A percentile compares a stretch with the other conserved stretches of the same genome.
phyloP scores from a whole-genome alignment of 2,797 vertebrate genomes.

The Petrocephalus sullivani region DNA sequence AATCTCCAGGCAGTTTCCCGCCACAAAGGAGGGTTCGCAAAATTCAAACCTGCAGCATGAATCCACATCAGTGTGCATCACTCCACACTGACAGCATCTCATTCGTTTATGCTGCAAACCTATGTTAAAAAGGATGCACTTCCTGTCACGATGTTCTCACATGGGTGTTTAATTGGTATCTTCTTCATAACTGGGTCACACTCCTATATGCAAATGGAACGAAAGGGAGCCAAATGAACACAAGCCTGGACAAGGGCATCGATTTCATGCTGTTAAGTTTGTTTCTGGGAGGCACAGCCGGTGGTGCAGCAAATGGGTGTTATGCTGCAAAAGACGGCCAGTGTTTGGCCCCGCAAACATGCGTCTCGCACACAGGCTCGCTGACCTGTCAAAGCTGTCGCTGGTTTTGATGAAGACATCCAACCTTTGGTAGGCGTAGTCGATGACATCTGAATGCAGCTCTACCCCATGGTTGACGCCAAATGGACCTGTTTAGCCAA shows the following conservation, averaged over 20 bases:
- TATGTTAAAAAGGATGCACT: not conserved
- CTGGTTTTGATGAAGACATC: slow-evolving; percentile 78
- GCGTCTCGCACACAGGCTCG: not conserved
- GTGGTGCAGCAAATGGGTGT: too few relatives aligned
- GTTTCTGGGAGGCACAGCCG: too few relatives aligned
- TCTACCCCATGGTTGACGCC: slow-evolving; percentile 88
- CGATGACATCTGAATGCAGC: slow-evolving; percentile 75
- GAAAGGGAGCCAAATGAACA: not conserved
- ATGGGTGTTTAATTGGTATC: not conserved
- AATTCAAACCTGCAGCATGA: slow-evolving; percentile 79
- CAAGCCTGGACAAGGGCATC: too few relatives aligned
- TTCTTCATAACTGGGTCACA: not conserved
- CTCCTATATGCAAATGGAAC: not conserved
- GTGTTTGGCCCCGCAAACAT: too few relatives aligned
- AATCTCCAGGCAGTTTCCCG: slow-evolving; percentile 90
- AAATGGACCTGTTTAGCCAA: slow-evolving; percentile 64
- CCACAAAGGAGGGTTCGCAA: slow-evolving; percentile 89
- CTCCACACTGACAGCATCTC: not conserved
- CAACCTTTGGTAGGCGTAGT: slow-evolving; percentile 78
- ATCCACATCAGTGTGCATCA: not conserved
- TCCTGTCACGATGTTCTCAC: not conserved
- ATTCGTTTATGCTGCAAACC: not conserved
- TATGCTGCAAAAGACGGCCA: too few relatives aligned
- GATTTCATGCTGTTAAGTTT: too few relatives aligned
- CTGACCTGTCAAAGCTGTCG: slow-evolving; percentile 85